phyloP scores from a whole-genome alignment of 1,140 invertebrate species.

The Hyphantria cunea region DNA sequence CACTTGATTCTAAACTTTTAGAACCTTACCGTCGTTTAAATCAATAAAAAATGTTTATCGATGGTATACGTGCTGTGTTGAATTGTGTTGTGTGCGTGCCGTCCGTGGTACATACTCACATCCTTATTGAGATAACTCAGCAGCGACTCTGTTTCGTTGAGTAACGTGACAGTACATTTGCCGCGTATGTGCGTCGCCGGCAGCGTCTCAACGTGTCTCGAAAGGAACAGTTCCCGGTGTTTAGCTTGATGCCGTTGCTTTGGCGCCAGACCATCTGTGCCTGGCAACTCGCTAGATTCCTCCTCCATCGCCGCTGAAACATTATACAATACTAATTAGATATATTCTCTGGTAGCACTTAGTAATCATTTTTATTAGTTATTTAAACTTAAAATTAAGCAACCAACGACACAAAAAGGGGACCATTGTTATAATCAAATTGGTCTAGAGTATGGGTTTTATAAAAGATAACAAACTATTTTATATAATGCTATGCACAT shows the following conservation, averaged over 20 bases:
- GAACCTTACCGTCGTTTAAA: too few species aligned
- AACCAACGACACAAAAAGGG: too few species aligned
- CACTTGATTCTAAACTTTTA: too few species aligned
- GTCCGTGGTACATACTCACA: conserved; percentile 84
- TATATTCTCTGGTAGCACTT: background rate
- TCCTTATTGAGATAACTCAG: conserved; percentile 98
- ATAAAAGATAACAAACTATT: too few species aligned
- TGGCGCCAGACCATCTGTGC: conserved; percentile 82
- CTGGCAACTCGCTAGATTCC: conserved; percentile 73
- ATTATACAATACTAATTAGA: conserved; percentile 1
- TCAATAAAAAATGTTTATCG: conserved; percentile 2
- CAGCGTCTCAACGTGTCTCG: conserved; percentile 98
- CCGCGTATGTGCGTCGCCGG: conserved; percentile 99
- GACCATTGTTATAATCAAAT: too few species aligned
- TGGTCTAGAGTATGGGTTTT: too few species aligned
- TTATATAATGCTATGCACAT: too few species aligned
- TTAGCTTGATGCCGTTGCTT: conserved; percentile 97
- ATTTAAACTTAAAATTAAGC: background rate
- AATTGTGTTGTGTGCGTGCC: background rate
- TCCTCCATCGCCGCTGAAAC: conserved; percentile 76
- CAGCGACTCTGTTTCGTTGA: conserved; percentile 98
- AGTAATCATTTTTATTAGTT: background rate
- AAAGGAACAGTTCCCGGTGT: conserved; percentile 98
- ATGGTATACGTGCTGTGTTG: too few species aligned
- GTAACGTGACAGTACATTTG: conserved; percentile 98